phyloP scores from a whole-genome alignment of 2,797 vertebrate species.

The Typhlichthys eigenmanni region DNA sequence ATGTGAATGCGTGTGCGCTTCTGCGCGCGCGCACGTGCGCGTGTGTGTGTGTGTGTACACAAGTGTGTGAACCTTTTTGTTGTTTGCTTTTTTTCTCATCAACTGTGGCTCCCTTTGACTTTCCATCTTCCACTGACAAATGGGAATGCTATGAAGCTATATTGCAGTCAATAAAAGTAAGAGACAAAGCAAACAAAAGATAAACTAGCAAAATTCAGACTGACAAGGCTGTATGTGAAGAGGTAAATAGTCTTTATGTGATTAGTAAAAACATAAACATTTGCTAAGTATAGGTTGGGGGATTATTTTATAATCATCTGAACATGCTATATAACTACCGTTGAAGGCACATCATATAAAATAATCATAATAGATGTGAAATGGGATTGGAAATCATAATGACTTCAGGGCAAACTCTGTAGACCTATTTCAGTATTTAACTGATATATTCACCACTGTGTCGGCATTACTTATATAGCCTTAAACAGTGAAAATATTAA shows the following conservation, averaged over 20 bases:
- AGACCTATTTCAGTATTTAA: too few species aligned
- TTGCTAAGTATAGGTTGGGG: conserved; percentile 5
- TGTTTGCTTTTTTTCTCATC: background rate
- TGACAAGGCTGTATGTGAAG: background rate
- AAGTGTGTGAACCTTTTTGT: background rate
- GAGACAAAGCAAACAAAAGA: conserved; percentile 5
- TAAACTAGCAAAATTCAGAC: background rate
- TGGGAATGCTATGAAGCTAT: conserved; percentile 12
- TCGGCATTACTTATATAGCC: too few species aligned
- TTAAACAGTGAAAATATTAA: too few species aligned
- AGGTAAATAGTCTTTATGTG: background rate
- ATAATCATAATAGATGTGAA: too few species aligned
- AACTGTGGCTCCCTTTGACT: background rate
- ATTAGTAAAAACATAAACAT: conserved; percentile 11
- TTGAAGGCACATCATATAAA: too few species aligned
- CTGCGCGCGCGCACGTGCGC: conserved; percentile 8
- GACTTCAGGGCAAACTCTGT: too few species aligned
- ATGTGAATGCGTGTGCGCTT: conserved; percentile 2
- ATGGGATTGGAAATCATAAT: too few species aligned
- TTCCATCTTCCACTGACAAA: background rate
- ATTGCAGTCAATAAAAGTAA: conserved; percentile 25
- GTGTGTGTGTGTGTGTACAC: background rate
- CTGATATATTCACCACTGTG: too few species aligned
- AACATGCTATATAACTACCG: too few species aligned
- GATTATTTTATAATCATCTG: too few species aligned